A percentile compares a stretch with the other conserved stretches of the same genome.
Conservation (phyloP, 2,888 invertebrate genomes). For the Gastracanthus pulcherrimus region DNA sequence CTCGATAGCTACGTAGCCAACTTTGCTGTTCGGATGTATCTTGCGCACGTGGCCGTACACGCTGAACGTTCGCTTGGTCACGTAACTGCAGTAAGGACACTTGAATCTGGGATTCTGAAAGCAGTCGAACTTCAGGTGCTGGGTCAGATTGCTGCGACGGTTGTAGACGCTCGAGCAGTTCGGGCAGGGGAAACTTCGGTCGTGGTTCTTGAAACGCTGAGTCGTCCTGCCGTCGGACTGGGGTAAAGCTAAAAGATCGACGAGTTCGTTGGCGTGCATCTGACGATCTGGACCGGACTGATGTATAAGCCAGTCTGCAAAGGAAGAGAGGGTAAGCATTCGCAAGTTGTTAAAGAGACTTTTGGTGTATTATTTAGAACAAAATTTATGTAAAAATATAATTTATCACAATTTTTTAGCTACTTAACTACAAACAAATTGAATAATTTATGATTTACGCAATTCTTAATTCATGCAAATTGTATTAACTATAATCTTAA, state of each 20-base stretch:
- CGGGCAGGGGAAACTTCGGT: neutral
- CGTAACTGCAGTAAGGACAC: slow-evolving; percentile 17
- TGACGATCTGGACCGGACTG: too few relatives aligned
- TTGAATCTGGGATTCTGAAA: slow-evolving; percentile 18
- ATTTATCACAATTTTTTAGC: too few relatives aligned
- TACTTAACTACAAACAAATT: too few relatives aligned
- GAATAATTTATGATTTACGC: too few relatives aligned
- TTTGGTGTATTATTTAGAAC: too few relatives aligned
- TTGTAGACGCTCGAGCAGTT: slow-evolving; percentile 13
- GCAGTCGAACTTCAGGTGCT: slow-evolving; percentile 31
- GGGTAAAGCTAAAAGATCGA: neutral
- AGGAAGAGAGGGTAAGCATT: too few relatives aligned
- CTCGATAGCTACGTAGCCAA: slow-evolving; percentile 20
- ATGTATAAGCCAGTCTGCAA: too few relatives aligned
- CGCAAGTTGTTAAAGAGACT: too few relatives aligned
- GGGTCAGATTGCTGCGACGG: neutral
- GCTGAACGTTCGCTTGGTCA: neutral
- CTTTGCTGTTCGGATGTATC: neutral
- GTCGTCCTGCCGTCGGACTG: neutral
- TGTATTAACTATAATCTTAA: too few relatives aligned
- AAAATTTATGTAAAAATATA: too few relatives aligned
- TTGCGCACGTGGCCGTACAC: slow-evolving; percentile 27
- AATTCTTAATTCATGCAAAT: too few relatives aligned
- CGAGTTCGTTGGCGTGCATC: neutral
- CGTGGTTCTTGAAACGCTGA: neutral